These are phyloP conservation scores for Halocynthia aurantium DNA, from an alignment of 23 tunicate genomes.

Conservation along the genomic window DNA sequence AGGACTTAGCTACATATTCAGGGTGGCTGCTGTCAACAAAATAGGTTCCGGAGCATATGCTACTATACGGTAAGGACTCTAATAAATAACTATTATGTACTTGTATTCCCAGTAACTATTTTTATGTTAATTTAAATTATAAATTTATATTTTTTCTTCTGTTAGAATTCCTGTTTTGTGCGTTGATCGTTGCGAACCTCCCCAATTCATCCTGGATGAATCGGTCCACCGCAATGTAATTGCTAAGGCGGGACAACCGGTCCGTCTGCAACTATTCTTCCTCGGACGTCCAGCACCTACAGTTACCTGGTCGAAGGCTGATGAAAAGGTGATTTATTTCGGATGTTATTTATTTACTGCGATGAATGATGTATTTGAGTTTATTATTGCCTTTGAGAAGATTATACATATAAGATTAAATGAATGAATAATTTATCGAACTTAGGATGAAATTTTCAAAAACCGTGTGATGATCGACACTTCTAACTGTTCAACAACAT, in stretches of 20 bases:
- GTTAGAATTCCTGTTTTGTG: slow-evolving; percentile 41
- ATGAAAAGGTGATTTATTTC: slow-evolving; percentile 15
- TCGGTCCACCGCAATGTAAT: slow-evolving; percentile 56
- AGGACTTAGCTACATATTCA: slow-evolving; percentile 54
- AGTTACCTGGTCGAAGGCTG: slow-evolving; percentile 78
- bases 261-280: slow-evolving; percentile 71
- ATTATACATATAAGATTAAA: neutral
- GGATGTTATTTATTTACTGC: neutral
- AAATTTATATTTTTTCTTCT: neutral
- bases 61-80: slow-evolving; percentile 13
- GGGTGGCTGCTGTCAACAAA: slow-evolving; percentile 90
- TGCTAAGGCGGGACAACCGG: slow-evolving; percentile 51
- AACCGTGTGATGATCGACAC: slow-evolving; percentile 37
- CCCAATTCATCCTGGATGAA: slow-evolving; percentile 63
- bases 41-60: slow-evolving; percentile 65
- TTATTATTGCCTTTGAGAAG: neutral
- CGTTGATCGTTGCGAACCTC: slow-evolving; percentile 74
- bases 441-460: slow-evolving; percentile 33
- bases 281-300: slow-evolving; percentile 85
- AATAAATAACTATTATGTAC: neutral
- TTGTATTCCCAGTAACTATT: neutral
- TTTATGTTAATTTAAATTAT: neutral
- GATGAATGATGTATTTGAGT: neutral
- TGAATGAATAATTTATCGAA: neutral
- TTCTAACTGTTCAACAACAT: slow-evolving; percentile 50